Evolutionary conservation across 2,888 invertebrate species (phyloP).

Genomic region (Odontocolon sp.): DNA sequence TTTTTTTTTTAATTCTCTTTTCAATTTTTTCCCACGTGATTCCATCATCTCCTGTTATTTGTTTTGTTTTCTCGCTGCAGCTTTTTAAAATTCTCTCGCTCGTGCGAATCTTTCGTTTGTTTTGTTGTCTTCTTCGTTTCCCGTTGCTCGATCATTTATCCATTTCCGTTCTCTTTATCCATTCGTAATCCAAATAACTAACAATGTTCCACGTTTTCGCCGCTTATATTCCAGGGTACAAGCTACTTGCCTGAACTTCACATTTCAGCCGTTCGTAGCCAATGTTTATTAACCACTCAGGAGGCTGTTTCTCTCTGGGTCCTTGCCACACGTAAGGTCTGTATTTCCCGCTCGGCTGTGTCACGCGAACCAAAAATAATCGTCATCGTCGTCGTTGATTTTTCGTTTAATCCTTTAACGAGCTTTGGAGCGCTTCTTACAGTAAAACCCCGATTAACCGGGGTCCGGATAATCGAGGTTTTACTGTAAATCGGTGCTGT

Average conservation of each 20-base stretch:
- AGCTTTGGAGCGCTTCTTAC: too few species aligned
- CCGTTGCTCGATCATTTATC: constrained; percentile 43
- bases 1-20: too few species aligned
- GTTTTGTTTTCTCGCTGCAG: constrained; percentile 22
- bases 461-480: too few species aligned
- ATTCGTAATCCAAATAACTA: too few species aligned
- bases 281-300: constrained; percentile 94
- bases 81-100: constrained; percentile 28
- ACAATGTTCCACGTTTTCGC: constrained; percentile 72
- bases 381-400: constrained; percentile 62
- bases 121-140: constrained; percentile 12
- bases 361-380: constrained; percentile 62
- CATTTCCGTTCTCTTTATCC: too few species aligned
- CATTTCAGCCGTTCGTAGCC: constrained; percentile 80
- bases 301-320: constrained; percentile 97
- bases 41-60: constrained; percentile 38
- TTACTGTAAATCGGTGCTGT: too few species aligned
- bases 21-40: too few species aligned
- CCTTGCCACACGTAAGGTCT: constrained; percentile 96
- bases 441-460: too few species aligned
- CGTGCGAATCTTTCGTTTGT: constrained; percentile 24
- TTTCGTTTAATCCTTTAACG: too few species aligned
- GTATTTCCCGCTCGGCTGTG: constrained; percentile 77
- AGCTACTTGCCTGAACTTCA: constrained; percentile 85
- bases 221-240: constrained; percentile 85